Percentiles rank a stretch among this genome's conserved stretches.
Evolutionary conservation across 2,888 invertebrate genomes (phyloP).

Genomic region (Mythimna impura): DNA sequence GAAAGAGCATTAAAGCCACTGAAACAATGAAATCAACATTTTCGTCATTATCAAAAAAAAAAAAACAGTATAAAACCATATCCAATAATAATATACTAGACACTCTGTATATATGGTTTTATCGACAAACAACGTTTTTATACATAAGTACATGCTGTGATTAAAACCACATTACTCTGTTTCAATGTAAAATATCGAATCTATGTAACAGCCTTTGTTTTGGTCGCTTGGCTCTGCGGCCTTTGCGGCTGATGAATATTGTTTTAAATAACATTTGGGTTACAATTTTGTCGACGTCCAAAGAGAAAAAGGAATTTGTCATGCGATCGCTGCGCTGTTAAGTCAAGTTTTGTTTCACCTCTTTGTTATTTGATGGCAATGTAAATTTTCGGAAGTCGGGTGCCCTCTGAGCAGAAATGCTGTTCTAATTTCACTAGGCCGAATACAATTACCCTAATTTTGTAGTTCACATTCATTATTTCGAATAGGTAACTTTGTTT

Average conservation of each 20-base stretch:
- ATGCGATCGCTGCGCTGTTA: constrained; percentile 6
- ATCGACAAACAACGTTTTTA: constrained; percentile 33
- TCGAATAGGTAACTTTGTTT: background rate
- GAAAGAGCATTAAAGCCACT: background rate
- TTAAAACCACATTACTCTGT: constrained; percentile 61
- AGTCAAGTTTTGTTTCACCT: constrained; percentile 27
- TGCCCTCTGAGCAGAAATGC: background rate
- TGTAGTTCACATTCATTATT: constrained; percentile 9
- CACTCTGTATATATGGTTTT: constrained; percentile 30
- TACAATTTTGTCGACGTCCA: constrained; percentile 3
- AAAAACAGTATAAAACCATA: background rate
- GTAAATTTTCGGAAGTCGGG: constrained; percentile 15
- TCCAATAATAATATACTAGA: constrained; percentile 23
- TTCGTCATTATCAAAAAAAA: constrained; percentile 25
- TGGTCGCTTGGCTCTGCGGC: background rate
- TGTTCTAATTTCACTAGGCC: constrained; percentile 19
- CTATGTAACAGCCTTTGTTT: constrained; percentile 31
- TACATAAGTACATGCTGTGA: constrained; percentile 39
- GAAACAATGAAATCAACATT: constrained; percentile 17
- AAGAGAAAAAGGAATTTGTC: constrained; percentile 30
- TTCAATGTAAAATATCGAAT: constrained; percentile 21
- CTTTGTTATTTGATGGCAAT: constrained; percentile 21
- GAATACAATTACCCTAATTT: constrained; percentile 40
- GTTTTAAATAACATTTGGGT: constrained; percentile 44
- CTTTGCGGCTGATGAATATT: constrained; percentile 24